Evolutionary conservation across 2,797 vertebrate genomes (phyloP).

Genomic region (Myotis myotis): DNA sequence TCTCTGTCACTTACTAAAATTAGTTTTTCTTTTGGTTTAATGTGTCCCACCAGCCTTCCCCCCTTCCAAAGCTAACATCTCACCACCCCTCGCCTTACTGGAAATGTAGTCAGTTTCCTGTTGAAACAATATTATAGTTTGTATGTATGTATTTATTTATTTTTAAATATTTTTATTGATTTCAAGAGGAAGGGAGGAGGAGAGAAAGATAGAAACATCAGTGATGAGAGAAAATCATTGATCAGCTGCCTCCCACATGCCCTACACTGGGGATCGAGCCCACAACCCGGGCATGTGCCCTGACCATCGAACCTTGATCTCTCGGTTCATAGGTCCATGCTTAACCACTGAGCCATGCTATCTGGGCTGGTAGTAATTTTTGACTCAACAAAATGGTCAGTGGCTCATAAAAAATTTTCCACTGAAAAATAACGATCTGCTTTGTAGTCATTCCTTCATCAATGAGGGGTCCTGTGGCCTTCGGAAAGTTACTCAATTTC

Average conservation of each 20-base stretch:
- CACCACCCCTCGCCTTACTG: neutral
- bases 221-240: too few relatives aligned
- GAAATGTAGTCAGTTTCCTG: neutral
- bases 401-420: neutral
- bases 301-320: too few relatives aligned
- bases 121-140: neutral
- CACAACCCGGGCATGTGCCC: too few relatives aligned
- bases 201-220: too few relatives aligned
- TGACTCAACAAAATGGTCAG: neutral
- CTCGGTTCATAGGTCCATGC: too few relatives aligned
- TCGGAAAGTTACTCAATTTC: neutral
- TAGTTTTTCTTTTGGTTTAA: neutral
- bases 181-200: too few relatives aligned
- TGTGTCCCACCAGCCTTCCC: fast-evolving
- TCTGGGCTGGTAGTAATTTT: neutral
- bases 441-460: neutral
- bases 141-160: too few relatives aligned
- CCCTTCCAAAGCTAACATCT: neutral
- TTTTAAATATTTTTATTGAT: too few relatives aligned
- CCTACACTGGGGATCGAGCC: too few relatives aligned
- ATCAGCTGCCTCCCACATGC: too few relatives aligned
- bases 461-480: neutral
- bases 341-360: too few relatives aligned
- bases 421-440: neutral
- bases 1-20: neutral